These are phyloP conservation scores for Scatophagus argus DNA, from an alignment of 2,113 vertebrate genomes.

Conservation along the genomic window DNA sequence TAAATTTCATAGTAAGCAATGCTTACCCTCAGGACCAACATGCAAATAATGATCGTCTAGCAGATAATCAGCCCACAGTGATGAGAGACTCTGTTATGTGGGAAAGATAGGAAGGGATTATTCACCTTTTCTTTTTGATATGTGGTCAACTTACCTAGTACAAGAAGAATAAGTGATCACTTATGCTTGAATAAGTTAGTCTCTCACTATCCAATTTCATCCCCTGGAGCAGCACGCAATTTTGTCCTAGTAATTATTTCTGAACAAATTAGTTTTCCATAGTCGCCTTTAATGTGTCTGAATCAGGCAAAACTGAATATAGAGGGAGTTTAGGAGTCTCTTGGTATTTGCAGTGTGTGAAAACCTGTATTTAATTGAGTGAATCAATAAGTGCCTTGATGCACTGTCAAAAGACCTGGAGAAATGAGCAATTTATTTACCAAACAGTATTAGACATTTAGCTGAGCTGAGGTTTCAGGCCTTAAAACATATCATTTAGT, in stretches of 20 bases:
- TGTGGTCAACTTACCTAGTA: slow-evolving; percentile 60
- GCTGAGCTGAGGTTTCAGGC: slow-evolving; percentile 50
- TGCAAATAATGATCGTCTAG: slow-evolving; percentile 25
- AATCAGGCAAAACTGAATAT: slow-evolving; percentile 81
- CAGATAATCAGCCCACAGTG: slow-evolving; percentile 31
- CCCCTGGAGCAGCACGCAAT: slow-evolving; percentile 72
- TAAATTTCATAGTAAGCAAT: slow-evolving; percentile 43
- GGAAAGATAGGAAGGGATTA: background rate
- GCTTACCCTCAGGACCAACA: slow-evolving; percentile 37
- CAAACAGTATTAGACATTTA: slow-evolving; percentile 63
- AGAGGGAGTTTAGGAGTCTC: slow-evolving; percentile 78
- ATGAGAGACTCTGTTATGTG: slow-evolving; percentile 30
- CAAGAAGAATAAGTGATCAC: slow-evolving; percentile 67
- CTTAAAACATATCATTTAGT: slow-evolving; percentile 45
- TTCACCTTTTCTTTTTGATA: slow-evolving; percentile 50
- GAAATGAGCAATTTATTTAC: slow-evolving; percentile 77
- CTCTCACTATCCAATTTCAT: slow-evolving; percentile 82
- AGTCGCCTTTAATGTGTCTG: slow-evolving; percentile 81
- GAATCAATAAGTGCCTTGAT: slow-evolving; percentile 82
- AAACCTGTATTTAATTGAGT: slow-evolving; percentile 85
- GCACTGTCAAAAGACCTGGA: slow-evolving; percentile 73
- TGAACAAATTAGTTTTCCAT: slow-evolving; percentile 82
- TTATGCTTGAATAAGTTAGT: slow-evolving; percentile 75
- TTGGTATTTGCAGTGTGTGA: slow-evolving; percentile 82
- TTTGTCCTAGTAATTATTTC: slow-evolving; percentile 81